A percentile compares a stretch with the other conserved stretches of the same genome.
These are phyloP conservation scores for Candoia aspera DNA, from an alignment of 2,113 vertebrate species.

Conservation along the genomic window DNA sequence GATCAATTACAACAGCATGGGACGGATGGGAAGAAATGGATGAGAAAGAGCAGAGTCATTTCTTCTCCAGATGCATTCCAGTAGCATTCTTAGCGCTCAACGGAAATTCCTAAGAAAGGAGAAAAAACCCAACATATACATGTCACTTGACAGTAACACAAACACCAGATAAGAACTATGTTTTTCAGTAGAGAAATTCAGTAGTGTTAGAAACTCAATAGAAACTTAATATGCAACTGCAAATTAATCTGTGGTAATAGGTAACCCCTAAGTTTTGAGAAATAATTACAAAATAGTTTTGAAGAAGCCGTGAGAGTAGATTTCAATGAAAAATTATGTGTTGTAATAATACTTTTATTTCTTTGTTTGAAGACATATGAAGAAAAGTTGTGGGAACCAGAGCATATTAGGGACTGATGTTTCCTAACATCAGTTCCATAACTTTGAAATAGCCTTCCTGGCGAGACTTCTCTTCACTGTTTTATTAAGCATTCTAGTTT, in stretches of 20 bases:
- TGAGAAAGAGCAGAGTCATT: constrained; percentile 38
- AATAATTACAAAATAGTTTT: not conserved
- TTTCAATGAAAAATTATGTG: not conserved
- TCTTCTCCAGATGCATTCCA: constrained; percentile 39
- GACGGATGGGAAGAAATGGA: constrained; percentile 44
- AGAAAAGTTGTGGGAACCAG: not conserved
- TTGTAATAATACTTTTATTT: not conserved
- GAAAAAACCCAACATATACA: constrained; percentile 20
- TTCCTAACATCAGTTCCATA: not conserved
- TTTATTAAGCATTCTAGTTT: not conserved
- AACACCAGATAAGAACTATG: constrained; percentile 4
- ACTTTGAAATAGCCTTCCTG: not conserved
- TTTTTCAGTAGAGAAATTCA: constrained; percentile 26
- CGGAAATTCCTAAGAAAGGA: constrained; percentile 52
- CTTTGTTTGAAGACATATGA: not conserved
- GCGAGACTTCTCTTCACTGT: not conserved
- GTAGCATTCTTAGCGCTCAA: constrained; percentile 49
- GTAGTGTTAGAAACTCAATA: too few species aligned
- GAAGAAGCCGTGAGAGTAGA: not conserved
- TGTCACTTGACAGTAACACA: not conserved
- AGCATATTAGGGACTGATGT: not conserved
- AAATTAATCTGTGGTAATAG: constrained; percentile 8
- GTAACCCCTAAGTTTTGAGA: constrained; percentile 4
- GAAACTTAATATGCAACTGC: too few species aligned
- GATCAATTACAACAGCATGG: constrained; percentile 44